These are phyloP conservation scores for Trialeurodes vaporariorum DNA, from an alignment of 1,140 invertebrate species.

Conservation along the genomic window DNA sequence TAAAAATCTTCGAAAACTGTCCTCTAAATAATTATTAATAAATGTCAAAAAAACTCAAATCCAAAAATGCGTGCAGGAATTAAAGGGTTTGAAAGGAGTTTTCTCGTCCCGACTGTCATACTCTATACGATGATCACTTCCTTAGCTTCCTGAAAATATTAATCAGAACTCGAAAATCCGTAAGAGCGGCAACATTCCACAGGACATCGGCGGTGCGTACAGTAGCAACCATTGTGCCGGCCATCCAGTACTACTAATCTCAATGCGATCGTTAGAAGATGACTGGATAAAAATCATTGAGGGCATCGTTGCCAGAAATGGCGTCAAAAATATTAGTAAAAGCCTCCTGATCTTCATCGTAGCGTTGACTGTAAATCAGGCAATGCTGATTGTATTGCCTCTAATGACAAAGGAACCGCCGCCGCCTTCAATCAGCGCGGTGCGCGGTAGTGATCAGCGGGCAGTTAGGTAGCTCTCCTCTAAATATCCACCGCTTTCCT, in stretches of 20 bases:
- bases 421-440: too few species aligned
- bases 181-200: too few species aligned
- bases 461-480: not conserved
- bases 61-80: too few species aligned
- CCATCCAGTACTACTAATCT: not conserved
- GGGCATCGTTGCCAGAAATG: too few species aligned
- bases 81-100: too few species aligned
- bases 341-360: too few species aligned
- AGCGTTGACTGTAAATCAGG: too few species aligned
- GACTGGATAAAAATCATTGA: not conserved
- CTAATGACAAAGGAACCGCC: not conserved
- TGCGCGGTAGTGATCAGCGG: not conserved
- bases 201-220: not conserved
- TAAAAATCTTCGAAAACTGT: too few species aligned
- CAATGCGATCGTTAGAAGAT: not conserved
- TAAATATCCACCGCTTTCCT: not conserved
- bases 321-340: too few species aligned
- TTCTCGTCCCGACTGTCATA: not conserved
- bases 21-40: too few species aligned
- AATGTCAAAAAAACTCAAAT: not conserved
- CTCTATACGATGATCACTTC: not conserved
- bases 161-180: not conserved
- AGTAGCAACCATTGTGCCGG: not conserved
- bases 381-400: too few species aligned
- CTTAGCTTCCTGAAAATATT: not conserved